Conservation (phyloP, 2,888 invertebrate genomes). For the Drosophila monieri region DNA sequence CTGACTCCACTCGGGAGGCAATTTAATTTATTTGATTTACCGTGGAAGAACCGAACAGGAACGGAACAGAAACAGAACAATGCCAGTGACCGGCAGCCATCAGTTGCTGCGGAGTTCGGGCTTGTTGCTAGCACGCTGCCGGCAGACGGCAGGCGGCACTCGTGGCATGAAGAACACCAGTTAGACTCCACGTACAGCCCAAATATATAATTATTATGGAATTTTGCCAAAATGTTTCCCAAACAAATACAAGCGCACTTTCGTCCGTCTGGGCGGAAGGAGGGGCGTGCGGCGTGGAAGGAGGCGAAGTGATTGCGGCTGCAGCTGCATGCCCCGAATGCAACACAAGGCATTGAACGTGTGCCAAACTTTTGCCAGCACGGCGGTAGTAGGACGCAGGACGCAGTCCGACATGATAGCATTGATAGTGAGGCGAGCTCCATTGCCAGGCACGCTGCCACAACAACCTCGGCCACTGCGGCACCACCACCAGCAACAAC, state of each 20-base stretch:
- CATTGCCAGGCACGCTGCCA: constrained; percentile 3
- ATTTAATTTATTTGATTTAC: constrained; percentile 66
- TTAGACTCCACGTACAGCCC: constrained; percentile 27
- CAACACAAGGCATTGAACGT: constrained; percentile 13
- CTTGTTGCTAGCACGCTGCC: not conserved
- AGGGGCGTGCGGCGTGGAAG: not conserved
- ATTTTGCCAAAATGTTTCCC: constrained; percentile 68
- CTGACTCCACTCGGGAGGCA: constrained; percentile 48
- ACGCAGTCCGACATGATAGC: constrained; percentile 19
- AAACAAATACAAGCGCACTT: constrained; percentile 30
- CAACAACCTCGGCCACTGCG: not conserved
- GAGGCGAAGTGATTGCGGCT: constrained; percentile 9
- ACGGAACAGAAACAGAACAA: constrained; percentile 11
- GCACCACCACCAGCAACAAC: not conserved
- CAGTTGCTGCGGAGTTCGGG: constrained; percentile 15
- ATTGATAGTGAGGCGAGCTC: constrained; percentile 9
- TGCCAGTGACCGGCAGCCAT: constrained; percentile 26
- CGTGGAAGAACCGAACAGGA: constrained; percentile 35
- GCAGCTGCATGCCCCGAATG: constrained; percentile 15
- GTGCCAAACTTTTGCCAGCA: constrained; percentile 28
- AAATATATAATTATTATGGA: constrained; percentile 75
- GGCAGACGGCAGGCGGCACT: constrained; percentile 29
- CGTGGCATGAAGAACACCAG: constrained; percentile 20
- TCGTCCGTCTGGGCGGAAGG: not conserved
- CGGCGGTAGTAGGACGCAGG: constrained; percentile 5